phyloP scores from a whole-genome alignment of 2,888 invertebrate genomes.

The Pristionchus exspectatus region DNA sequence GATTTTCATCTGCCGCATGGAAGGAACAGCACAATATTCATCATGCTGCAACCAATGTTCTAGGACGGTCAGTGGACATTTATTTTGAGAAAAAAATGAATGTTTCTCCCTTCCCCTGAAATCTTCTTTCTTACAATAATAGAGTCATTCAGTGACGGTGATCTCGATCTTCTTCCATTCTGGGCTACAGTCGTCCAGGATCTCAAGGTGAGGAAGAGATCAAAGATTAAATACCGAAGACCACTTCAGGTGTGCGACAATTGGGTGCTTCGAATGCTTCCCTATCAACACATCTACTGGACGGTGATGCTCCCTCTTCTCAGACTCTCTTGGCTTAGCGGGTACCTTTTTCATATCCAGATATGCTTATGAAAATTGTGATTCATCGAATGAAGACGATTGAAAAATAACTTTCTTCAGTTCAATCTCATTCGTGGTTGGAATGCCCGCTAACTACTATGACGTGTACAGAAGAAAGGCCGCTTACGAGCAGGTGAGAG shows the following conservation, averaged over 20 bases:
- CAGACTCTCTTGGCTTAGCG: constrained; percentile 73
- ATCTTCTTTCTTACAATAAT: not conserved
- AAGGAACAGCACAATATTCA: constrained; percentile 77
- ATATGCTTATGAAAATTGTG: not conserved
- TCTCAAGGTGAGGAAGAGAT: constrained; percentile 64
- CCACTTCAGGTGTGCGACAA: constrained; percentile 63
- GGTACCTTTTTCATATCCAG: not conserved
- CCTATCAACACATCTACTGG: constrained; percentile 78
- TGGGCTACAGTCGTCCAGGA: constrained; percentile 77
- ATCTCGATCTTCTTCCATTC: constrained; percentile 77
- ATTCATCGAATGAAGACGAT: not conserved
- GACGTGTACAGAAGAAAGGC: constrained; percentile 68
- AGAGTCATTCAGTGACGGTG: constrained; percentile 71
- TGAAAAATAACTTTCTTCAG: constrained; percentile 57
- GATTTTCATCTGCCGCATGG: constrained; percentile 77
- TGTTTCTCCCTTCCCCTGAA: not conserved
- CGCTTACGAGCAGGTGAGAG: constrained; percentile 63
- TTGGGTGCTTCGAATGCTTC: constrained; percentile 70
- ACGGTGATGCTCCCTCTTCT: constrained; percentile 73
- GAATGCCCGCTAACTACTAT: constrained; percentile 74
- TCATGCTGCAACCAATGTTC: constrained; percentile 78
- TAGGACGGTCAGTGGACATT: constrained; percentile 56
- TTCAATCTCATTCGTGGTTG: constrained; percentile 72
- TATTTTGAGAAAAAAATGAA: not conserved
- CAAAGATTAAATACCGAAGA: not conserved